Evolutionary conservation across 35 echinoderm and acorn worm genomes (phyloP).

Genomic region (Holothuria glaberrima): DNA sequence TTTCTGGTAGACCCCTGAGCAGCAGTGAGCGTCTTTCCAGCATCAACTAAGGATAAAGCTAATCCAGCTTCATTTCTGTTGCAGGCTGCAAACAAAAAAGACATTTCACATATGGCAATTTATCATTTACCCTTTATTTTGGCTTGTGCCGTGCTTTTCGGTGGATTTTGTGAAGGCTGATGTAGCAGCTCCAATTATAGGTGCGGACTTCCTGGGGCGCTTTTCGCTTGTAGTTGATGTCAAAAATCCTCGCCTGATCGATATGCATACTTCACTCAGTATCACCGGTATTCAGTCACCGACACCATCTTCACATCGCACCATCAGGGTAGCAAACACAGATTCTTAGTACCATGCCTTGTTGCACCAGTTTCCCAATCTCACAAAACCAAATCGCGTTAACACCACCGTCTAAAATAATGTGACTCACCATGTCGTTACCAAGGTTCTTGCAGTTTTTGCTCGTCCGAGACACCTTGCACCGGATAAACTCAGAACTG

Average conservation of each 20-base stretch:
- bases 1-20: conserved; percentile 23
- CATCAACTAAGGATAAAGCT: not conserved
- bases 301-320: too few species aligned
- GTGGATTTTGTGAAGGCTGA: conserved; percentile 64
- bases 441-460: not conserved
- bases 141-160: not conserved
- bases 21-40: conserved; percentile 19
- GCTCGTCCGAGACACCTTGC: not conserved
- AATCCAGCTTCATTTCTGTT: not conserved
- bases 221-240: not conserved
- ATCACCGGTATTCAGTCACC: too few species aligned
- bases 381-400: conserved; percentile 19
- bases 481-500: not conserved
- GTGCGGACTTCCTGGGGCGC: not conserved
- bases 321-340: not conserved
- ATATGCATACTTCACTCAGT: not conserved
- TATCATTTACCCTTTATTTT: conserved; percentile 14
- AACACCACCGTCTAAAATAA: not conserved
- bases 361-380: not conserved
- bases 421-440: not conserved
- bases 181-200: not conserved
- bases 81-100: not conserved
- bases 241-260: conserved; percentile 38
- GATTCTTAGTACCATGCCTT: not conserved
- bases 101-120: not conserved